Evolutionary conservation across 2,113 vertebrate species (phyloP), one percentile per base, ranked within the genome.

Genomic region (Gopherus flavomarginatus): DNA sequence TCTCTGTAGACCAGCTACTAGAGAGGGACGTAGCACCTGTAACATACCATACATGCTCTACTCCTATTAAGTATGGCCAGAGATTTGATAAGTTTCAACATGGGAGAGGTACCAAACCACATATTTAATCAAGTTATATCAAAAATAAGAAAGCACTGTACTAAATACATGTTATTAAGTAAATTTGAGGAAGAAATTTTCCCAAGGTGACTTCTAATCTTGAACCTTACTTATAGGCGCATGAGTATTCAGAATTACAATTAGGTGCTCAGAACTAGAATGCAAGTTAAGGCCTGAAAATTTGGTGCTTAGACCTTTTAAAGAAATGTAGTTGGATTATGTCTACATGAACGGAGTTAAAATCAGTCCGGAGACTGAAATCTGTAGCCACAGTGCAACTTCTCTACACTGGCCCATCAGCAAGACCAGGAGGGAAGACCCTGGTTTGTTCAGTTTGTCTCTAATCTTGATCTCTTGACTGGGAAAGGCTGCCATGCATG

Each of bases 191-290:
- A 69, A 69, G 17, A 69, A 22, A 38, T 72, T 72, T 38, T 72
- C 17, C 65, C 65, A 96, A 96, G 81, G 88, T 95, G 77, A 54
- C 90, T 96, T 56, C 56, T 53, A n/a, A 22, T 83, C 96, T 95
- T 94, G 83, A 83, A 95, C 89, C 93, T 83, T 88, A 91, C 93
- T 65, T 69, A 85, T 91, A 54, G 81, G 57, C 81, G 95, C 95
- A 21, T 22, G n/a, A 69, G 17, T 38, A 69, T 69, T 69, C n/a
- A 38, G 65, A 72, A 38, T 72, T 38, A 72, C 31, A n/a, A 10
- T 97, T 89, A 96, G 26, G 95, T 82, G 95, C 96, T 97, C 92
- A 96, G 85, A 97, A 96, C 89, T 81, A 92, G 92, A 96, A 97
- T 95, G 94, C 81, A 91, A 88, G 94, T 84, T 24, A 21, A 21